Evolutionary conservation across 2,113 vertebrate genomes (phyloP), one percentile per base, ranked within the genome.

Genomic region (Ciconia maguari): DNA sequence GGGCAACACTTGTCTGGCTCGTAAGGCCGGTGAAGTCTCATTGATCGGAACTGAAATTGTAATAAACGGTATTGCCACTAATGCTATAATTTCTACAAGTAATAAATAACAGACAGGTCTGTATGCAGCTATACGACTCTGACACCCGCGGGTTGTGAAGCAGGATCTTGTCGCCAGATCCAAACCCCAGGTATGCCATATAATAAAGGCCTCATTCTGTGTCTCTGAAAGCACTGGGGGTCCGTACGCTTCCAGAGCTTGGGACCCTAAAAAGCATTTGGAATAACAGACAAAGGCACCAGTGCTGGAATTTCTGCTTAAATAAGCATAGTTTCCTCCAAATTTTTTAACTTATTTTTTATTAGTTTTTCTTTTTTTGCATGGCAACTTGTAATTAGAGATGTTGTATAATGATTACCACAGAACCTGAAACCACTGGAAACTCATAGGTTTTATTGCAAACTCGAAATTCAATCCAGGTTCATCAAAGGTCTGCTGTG

Each of bases 401-500:
- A 60, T 55, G 30, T 29, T 74, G 85, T 84, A 55, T 94, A 89
- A 68, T 64, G 70, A 62, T 94, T 77, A 25, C 93, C 84, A 46
- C 42, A 76, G 76, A 96, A 96, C 66, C 60, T 69, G 94, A 96
- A 84, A 82, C 90, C 66, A 9, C 60, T 94, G 86, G 86, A 89
- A 96, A 70, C 80, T 55, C n/a, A 27, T 42, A 41, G 95, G 81
- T 93, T 96, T 97, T 87, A 72, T 96, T 97, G 82, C 95, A 86
- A 94, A 80, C 80, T 85, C 1, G 84, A 93, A 94, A 96, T 81
- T 91, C 77, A 83, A 85, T 62, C 89, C 58, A 34, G 88, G 96
- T 91, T 96, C 93, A 84, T 65, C 75, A 76, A 82, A 88, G 83
- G 74, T 92, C 87, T 95, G 84, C 94, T 87, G 91, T 93, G 91